These are phyloP conservation scores for Cichladusa arquata DNA, from an alignment of 2,113 vertebrate genomes.

Conservation along the genomic window DNA sequence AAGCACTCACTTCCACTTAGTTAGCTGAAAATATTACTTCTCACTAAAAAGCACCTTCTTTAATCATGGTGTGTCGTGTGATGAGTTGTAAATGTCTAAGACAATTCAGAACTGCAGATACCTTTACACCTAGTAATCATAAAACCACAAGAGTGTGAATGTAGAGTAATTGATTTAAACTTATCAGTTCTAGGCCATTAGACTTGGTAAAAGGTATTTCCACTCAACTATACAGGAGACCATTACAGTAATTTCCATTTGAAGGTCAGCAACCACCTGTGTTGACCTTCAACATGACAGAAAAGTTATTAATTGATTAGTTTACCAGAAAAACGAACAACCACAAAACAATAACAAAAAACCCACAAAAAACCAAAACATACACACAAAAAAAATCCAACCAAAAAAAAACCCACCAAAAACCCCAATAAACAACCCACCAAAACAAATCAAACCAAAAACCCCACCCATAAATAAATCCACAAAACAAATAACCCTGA, in stretches of 20 bases:
- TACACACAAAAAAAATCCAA: neutral
- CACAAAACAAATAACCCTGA: neutral
- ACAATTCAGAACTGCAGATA: neutral
- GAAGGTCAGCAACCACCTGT: neutral
- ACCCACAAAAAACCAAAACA: neutral
- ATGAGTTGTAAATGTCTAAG: constrained; percentile 10
- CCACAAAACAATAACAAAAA: neutral
- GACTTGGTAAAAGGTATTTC: neutral
- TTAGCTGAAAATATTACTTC: neutral
- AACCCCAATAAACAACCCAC: neutral
- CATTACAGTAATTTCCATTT: neutral
- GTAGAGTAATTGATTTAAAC: constrained; percentile 5
- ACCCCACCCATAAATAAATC: neutral
- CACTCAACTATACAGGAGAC: neutral
- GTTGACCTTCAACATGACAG: neutral
- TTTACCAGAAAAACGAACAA: neutral
- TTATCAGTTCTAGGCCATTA: constrained; percentile 40
- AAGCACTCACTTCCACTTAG: constrained; percentile 8
- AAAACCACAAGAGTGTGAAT: constrained; percentile 31
- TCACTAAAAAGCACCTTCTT: neutral
- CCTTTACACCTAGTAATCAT: neutral
- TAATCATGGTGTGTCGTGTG: neutral
- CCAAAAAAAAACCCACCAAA: neutral
- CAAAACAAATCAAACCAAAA: neutral
- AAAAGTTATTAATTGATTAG: neutral